These are phyloP conservation scores for Lates calcarifer DNA, from an alignment of 2,113 vertebrate genomes.

Conservation along the genomic window DNA sequence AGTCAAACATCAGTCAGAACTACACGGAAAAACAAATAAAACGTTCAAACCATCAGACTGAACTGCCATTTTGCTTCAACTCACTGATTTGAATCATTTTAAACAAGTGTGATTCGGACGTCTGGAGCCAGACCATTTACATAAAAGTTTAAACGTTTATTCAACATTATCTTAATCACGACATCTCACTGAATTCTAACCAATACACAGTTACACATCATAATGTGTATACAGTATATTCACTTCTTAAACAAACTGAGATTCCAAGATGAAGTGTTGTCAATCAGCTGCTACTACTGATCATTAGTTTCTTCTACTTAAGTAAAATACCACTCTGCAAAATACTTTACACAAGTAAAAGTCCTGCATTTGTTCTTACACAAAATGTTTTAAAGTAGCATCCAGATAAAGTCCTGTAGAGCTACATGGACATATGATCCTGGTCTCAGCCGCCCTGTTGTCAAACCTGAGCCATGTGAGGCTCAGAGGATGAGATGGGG, in stretches of 20 bases:
- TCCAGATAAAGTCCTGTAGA: constrained; percentile 13
- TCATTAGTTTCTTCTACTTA: too few species aligned
- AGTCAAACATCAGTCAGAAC: too few species aligned
- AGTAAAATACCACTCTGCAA: too few species aligned
- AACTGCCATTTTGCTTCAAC: background rate
- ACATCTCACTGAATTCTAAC: too few species aligned
- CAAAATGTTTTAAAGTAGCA: background rate
- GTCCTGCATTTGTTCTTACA: background rate
- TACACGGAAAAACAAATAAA: background rate
- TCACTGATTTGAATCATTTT: background rate
- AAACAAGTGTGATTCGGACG: background rate
- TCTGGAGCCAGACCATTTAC: background rate
- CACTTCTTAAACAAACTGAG: too few species aligned
- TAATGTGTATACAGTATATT: too few species aligned
- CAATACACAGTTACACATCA: too few species aligned
- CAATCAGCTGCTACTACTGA: too few species aligned
- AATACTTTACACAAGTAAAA: too few species aligned
- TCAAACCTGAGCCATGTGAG: constrained; percentile 18
- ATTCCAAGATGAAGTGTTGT: too few species aligned
- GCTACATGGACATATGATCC: background rate
- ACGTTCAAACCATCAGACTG: background rate
- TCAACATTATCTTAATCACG: too few species aligned
- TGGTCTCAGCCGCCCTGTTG: constrained; percentile 10
- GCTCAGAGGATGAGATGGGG: constrained; percentile 28
- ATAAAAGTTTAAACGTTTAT: background rate